Base-by-base conservation (phyloP, 2,888 invertebrate genomes). In the Amphipoea lucens region DNA sequence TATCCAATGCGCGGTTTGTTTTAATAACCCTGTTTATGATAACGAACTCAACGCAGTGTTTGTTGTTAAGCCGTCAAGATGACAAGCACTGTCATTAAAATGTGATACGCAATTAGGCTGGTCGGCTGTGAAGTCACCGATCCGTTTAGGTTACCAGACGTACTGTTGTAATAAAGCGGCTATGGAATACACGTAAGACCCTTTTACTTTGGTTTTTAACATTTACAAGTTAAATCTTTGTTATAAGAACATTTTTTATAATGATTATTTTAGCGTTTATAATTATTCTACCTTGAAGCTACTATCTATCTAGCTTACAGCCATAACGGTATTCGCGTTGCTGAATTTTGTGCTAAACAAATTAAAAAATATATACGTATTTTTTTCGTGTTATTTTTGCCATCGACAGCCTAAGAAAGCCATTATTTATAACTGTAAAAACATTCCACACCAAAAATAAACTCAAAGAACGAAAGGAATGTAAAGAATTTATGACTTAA, bases 401-500 rank as follows among this genome's bases (percentile, higher is more conserved):
- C 4, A 23, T 57, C 57, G 23, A n/a, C 57, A 57, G 9, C 1
- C 51, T 54, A 54, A 54, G 20, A 57, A n/a, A 42, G 17, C n/a
- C 20, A 60, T 84, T 29, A 69, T 81, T 84, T 84, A 48, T 40
- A 69, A 57, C 70, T 36, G 63, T 14, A 74, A 85, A 81, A 85
- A 81, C 63, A 81, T 81, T 81, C 60, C 60, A 54, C 42, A 73
- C 62, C 57, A 69, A 86, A 77, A 83, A 74, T 70, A 83, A 84
- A 77, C 71, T 48, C 62, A 62, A 67, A 48, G n/a, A 67, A 74
- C n/a, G 51, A 74, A 75, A 68, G 63, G 45, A 78, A 82, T 72
- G 63, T 82, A 86, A 82, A n/a, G 65, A 82, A 78, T 88, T 88
- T 88, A 87, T 66, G 74, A 83, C 80, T 74, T 82, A 85, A 75